phyloP scores from a whole-genome alignment of 2,797 vertebrate species.

The Neopelma chrysocephalum region DNA sequence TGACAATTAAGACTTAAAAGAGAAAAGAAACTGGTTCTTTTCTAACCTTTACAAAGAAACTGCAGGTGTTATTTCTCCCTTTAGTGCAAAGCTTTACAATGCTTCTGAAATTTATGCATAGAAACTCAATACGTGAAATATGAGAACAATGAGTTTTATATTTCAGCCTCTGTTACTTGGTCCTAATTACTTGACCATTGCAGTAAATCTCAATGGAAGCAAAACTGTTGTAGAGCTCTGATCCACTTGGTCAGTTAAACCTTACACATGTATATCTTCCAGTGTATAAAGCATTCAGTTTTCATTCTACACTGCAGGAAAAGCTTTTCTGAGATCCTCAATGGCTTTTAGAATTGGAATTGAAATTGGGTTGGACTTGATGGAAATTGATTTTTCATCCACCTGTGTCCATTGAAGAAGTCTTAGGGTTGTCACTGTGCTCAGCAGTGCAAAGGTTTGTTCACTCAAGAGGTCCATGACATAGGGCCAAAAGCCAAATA shows the following conservation, averaged over 20 bases:
- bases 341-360: background rate
- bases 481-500: background rate
- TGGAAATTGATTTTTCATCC: background rate
- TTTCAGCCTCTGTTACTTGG: background rate
- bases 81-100: background rate
- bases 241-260: background rate
- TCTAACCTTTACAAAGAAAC: background rate
- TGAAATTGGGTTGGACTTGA: background rate
- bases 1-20: conserved; percentile 3
- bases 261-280: background rate
- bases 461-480: background rate
- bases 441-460: background rate
- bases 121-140: background rate
- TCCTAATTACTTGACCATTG: background rate
- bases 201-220: background rate
- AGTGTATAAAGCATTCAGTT: background rate
- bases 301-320: background rate
- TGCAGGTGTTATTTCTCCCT: background rate
- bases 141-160: background rate
- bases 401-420: background rate
- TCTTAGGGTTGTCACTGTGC: background rate
- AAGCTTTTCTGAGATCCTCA: background rate
- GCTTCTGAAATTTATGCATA: conserved; percentile 40
- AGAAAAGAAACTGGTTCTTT: background rate
- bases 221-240: conserved; percentile 8